Percentiles rank a stretch among this genome's conserved stretches.
Conservation (phyloP, 1,140 invertebrate genomes). For the Drosophila pachea region DNA sequence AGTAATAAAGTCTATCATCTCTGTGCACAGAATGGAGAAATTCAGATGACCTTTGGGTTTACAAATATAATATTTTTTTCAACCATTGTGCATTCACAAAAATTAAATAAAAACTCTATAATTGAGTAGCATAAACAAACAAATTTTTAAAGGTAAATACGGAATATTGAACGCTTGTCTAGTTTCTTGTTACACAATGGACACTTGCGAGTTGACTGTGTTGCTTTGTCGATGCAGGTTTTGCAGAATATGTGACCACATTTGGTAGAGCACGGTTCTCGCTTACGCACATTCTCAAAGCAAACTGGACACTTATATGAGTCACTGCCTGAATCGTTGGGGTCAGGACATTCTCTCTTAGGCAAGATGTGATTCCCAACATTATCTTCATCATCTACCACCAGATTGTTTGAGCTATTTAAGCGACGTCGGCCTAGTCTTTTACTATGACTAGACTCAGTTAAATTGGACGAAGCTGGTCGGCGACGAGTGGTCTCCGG, state of each 20-base stretch:
- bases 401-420: neutral
- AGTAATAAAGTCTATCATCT: neutral
- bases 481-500: neutral
- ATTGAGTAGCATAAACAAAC: neutral
- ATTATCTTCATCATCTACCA: no score
- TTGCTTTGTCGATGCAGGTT: constrained; percentile 36
- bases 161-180: constrained; percentile 20
- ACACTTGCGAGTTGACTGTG: constrained; percentile 42
- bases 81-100: no score
- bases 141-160: constrained; percentile 49
- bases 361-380: constrained; percentile 6
- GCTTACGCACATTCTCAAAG: constrained; percentile 32
- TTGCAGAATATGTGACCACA: constrained; percentile 63
- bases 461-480: neutral
- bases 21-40: no score
- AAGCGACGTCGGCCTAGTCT: neutral
- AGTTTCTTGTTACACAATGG: constrained; percentile 58
- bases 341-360: constrained; percentile 4
- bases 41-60: no score
- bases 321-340: constrained; percentile 7
- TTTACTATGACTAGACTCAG: neutral
- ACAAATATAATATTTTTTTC: no score
- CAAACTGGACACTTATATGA: constrained; percentile 61
- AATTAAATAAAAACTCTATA: neutral
- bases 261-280: constrained; percentile 45